Percentiles rank a stretch among this genome's conserved stretches.
These are phyloP conservation scores for Carposina sasakii DNA, from an alignment of 1,140 invertebrate species.

Conservation along the genomic window DNA sequence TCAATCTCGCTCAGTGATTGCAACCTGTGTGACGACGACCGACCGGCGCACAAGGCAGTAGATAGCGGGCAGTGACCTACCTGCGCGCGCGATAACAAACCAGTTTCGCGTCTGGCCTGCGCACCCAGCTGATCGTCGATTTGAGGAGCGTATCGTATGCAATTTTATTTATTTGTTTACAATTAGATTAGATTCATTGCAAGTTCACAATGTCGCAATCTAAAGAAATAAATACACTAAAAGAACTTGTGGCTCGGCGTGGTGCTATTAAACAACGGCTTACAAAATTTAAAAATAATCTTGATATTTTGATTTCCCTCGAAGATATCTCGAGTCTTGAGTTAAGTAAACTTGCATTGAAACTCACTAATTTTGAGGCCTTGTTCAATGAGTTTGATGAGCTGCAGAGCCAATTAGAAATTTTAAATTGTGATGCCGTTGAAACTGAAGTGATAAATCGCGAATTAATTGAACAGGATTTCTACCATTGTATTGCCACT, in stretches of 20 bases:
- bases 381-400: not conserved
- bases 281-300: not conserved
- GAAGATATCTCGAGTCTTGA: not conserved
- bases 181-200: too few relatives aligned
- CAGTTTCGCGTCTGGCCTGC: too few relatives aligned
- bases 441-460: not conserved
- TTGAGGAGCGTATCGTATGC: too few relatives aligned
- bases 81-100: too few relatives aligned
- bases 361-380: not conserved
- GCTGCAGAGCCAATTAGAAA: not conserved
- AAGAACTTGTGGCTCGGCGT: not conserved
- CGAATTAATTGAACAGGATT: not conserved
- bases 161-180: too few relatives aligned
- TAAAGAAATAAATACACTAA: too few relatives aligned
- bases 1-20: too few relatives aligned
- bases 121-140: too few relatives aligned
- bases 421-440: not conserved
- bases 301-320: not conserved
- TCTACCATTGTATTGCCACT: not conserved
- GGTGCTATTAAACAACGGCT: not conserved
- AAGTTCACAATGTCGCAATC: too few relatives aligned
- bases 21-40: too few relatives aligned
- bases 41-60: too few relatives aligned
- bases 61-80: too few relatives aligned
- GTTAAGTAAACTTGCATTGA: slow-evolving; percentile 2